Evolutionary conservation across 2,888 invertebrate genomes (phyloP), one percentile per base, ranked within the genome.

Genomic region (Brachyptera putata): DNA sequence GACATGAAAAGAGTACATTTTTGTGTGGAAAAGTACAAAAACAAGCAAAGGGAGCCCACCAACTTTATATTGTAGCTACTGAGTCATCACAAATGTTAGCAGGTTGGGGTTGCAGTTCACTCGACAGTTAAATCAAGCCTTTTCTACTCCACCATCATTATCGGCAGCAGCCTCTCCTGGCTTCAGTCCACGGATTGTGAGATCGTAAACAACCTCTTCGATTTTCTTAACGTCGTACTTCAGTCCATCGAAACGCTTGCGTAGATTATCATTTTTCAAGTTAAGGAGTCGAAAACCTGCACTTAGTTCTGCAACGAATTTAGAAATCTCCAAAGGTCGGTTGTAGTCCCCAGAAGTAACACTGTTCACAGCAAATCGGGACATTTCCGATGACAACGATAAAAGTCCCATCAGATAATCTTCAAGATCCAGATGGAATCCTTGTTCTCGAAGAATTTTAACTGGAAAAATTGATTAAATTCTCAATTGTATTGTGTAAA

Each of bases 171-270:
- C 43, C 4, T 24, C 59, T 13, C 34, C 14, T 68, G 80, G 78
- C 70, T 82, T 79, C 5, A 92, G 76, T 0, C 91, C 91, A 22
- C 93, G 77, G 66, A 93, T 89, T 64, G 89, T 88, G 39, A 94
- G 80, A 70, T 94, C 93, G 69, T 93, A 93, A 0, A 91, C 91
- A 0, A 94, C 89, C 73, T 93, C 92, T 71, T 95, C 95, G 14
- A 95, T 91, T 74, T 95, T 95, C 75, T 95, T 95, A 21, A 95
- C 87, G 70, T 95, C 94, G 70, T 95, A 95, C 66, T 95, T 90
- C 1, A 95, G 77, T 0, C 84, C 87, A 76, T 95, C 95, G 69
- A 89, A 95, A 13, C 89, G 80, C 71, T 93, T 94, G 56, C 95
- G 80, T 2, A 95, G 76, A 4, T 84, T 82, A 71, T 95, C 95